Percentiles rank a stretch among this genome's conserved stretches.
Evolutionary conservation across 2,113 vertebrate species (phyloP).

Genomic region (Eulemur rufifrons): DNA sequence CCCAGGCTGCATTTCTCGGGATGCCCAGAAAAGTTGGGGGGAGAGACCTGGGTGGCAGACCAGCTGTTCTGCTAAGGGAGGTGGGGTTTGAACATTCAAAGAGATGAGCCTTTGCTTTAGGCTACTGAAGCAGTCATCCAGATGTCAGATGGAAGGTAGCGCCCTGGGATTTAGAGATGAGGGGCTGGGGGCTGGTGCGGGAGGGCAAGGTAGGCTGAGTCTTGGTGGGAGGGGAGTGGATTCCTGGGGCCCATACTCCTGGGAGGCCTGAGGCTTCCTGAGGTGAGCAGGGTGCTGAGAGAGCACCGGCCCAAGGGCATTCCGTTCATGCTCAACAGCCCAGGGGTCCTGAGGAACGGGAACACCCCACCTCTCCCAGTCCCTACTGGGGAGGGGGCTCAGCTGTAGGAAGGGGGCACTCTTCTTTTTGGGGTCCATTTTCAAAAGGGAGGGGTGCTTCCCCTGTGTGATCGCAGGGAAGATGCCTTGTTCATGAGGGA

Average conservation of each 20-base stretch:
- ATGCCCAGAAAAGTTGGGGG: neutral
- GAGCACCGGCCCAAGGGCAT: no score
- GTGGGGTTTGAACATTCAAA: neutral
- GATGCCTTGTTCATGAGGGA: neutral
- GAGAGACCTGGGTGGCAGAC: neutral
- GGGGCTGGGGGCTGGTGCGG: neutral
- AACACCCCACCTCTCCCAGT: no score
- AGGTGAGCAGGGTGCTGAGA: no score
- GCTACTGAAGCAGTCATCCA: neutral
- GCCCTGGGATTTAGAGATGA: neutral
- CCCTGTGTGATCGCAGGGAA: neutral
- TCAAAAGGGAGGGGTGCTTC: neutral
- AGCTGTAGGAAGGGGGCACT: accelerated
- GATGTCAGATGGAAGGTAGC: neutral
- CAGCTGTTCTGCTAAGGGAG: neutral
- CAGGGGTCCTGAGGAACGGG: neutral
- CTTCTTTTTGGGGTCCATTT: neutral
- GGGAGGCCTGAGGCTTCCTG: neutral
- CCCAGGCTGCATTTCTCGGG: neutral
- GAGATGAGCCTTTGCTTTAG: neutral
- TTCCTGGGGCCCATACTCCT: neutral
- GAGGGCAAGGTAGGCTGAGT: neutral
- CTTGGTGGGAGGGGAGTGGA: no score
- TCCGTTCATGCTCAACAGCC: neutral
- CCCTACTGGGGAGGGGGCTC: neutral